These are phyloP conservation scores for Elysia crispata DNA, from an alignment of 2,888 invertebrate species.

Conservation along the genomic window DNA sequence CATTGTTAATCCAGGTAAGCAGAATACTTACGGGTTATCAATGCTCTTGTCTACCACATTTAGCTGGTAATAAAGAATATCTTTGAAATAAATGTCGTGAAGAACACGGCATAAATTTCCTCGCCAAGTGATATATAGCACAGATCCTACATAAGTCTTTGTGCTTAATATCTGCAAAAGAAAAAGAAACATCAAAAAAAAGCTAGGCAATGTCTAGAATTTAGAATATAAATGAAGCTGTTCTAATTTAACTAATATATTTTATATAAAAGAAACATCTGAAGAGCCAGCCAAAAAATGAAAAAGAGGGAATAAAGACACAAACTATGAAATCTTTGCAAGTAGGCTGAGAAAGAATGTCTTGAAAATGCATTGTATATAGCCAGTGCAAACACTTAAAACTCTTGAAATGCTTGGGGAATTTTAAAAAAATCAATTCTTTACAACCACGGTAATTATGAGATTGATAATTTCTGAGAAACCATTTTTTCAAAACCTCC, in stretches of 20 bases:
- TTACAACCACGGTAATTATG: too few relatives aligned
- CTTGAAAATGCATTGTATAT: too few relatives aligned
- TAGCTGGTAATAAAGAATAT: constrained; percentile 79
- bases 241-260: not conserved
- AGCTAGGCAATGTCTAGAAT: too few relatives aligned
- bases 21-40: constrained; percentile 79
- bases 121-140: constrained; percentile 79
- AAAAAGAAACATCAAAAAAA: not conserved
- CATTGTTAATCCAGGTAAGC: too few relatives aligned
- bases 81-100: constrained; percentile 79
- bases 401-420: too few relatives aligned
- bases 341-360: too few relatives aligned
- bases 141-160: constrained; percentile 77
- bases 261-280: not conserved
- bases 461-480: too few relatives aligned
- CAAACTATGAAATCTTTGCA: too few relatives aligned
- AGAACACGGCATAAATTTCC: constrained; percentile 77
- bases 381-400: too few relatives aligned
- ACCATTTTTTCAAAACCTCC: too few relatives aligned
- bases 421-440: too few relatives aligned
- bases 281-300: not conserved
- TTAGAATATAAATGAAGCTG: too few relatives aligned
- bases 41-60: constrained; percentile 76
- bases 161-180: constrained; percentile 78
- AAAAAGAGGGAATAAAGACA: not conserved